Evolutionary conservation across 2,797 vertebrate species (phyloP).

Genomic region (Hozukius guyotensis): DNA sequence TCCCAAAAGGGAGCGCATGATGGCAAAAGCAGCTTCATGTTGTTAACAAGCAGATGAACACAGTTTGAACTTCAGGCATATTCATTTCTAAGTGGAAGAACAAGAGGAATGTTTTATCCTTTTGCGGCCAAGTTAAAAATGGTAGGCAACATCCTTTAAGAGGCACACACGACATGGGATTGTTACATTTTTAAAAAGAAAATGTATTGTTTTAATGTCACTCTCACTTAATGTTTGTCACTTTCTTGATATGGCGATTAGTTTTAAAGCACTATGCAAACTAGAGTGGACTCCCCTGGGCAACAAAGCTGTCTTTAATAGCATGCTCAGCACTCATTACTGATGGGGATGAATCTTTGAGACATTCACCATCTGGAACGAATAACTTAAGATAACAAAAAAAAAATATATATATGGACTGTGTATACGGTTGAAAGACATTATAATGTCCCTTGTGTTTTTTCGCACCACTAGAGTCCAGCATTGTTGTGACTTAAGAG

Average conservation of each 20-base stretch:
- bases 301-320: slow-evolving; percentile 55
- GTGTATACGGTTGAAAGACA: neutral
- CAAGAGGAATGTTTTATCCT: neutral
- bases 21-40: neutral
- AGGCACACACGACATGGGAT: neutral
- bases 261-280: slow-evolving; percentile 32
- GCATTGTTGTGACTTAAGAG: neutral
- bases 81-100: slow-evolving; percentile 9
- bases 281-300: slow-evolving; percentile 42
- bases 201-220: slow-evolving; percentile 12
- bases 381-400: slow-evolving; percentile 23
- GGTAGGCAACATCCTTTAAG: neutral
- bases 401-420: neutral
- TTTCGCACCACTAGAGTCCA: neutral
- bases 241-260: slow-evolving; percentile 21
- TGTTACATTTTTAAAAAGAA: neutral
- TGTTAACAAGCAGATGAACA: slow-evolving; percentile 8
- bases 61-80: neutral
- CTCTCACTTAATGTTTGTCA: slow-evolving; percentile 11
- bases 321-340: slow-evolving; percentile 55
- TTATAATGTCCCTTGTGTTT: neutral
- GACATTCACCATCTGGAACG: slow-evolving; percentile 62
- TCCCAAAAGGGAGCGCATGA: neutral
- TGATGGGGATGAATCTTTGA: slow-evolving; percentile 41
- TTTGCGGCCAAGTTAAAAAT: neutral